A percentile compares a stretch with the other conserved stretches of the same genome.
Conservation (phyloP, 2,113 vertebrate species). For the Plecturocebus donacophilus region DNA sequence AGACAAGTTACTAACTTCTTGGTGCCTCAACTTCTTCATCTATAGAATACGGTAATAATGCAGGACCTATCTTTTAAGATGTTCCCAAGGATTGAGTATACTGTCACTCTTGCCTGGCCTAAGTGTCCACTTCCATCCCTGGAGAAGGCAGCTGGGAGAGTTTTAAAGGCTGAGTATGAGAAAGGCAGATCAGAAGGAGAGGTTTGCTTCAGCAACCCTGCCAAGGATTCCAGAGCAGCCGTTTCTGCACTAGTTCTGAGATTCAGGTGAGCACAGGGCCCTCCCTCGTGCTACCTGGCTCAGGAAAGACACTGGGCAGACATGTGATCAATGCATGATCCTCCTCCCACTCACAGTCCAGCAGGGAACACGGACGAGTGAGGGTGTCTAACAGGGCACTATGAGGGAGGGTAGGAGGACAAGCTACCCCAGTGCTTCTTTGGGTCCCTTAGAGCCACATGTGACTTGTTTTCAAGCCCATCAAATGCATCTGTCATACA, state of each 20-base stretch:
- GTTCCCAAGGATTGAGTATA: not conserved
- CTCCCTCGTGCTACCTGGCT: not conserved
- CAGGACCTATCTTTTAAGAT: not conserved
- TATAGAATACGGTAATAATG: not conserved
- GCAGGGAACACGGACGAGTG: not conserved
- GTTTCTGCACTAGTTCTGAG: no score
- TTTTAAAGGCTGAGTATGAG: not conserved
- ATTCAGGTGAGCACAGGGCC: no score
- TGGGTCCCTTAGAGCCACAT: not conserved
- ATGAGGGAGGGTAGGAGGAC: no score
- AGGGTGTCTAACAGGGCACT: fast-evolving
- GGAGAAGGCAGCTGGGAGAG: not conserved
- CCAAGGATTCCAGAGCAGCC: not conserved
- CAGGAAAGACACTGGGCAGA: not conserved
- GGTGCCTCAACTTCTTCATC: not conserved
- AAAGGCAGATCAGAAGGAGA: not conserved
- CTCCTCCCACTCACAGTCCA: not conserved
- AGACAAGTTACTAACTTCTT: not conserved
- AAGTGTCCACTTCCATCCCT: not conserved
- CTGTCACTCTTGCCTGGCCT: fast-evolving
- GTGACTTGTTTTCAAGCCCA: not conserved
- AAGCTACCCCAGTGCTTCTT: fast-evolving
- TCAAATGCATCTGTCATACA: not conserved
- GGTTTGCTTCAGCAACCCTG: not conserved
- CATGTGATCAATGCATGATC: not conserved